Evolutionary conservation across 1,140 invertebrate species (phyloP).

Genomic region (Sycobia sp.): DNA sequence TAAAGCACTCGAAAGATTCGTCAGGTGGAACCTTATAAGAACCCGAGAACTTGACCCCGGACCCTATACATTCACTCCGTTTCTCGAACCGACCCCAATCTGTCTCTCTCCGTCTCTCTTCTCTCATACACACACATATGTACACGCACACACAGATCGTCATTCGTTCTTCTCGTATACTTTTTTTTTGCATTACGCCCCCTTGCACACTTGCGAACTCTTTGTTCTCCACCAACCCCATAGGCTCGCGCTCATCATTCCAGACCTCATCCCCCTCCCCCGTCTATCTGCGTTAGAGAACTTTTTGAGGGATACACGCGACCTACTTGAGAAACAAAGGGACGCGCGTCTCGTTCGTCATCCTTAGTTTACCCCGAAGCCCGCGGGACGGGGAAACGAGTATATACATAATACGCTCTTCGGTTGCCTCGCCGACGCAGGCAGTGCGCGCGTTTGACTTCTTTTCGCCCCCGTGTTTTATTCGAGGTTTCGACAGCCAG

Average conservation of each 20-base stretch:
- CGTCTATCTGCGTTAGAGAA: too few species aligned
- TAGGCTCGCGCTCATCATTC: too few species aligned
- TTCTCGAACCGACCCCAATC: too few species aligned
- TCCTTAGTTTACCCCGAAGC: not conserved
- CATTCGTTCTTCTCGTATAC: too few species aligned
- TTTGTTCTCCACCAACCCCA: constrained; percentile 17
- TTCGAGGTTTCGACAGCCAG: not conserved
- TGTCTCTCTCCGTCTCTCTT: not conserved
- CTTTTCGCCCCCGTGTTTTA: constrained; percentile 9
- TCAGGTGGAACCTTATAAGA: constrained; percentile 25
- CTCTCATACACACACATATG: too few species aligned
- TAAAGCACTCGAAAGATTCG: constrained; percentile 10
- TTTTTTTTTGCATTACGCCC: not conserved
- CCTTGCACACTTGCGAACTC: not conserved
- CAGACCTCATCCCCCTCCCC: too few species aligned
- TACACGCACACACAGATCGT: not conserved
- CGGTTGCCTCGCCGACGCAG: too few species aligned
- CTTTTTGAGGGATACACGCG: constrained; percentile 26
- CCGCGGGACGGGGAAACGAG: too few species aligned
- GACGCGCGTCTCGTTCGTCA: constrained; percentile 15
- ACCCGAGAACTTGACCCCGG: constrained; percentile 22
- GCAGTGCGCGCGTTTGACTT: not conserved
- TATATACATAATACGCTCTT: too few species aligned
- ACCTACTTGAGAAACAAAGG: constrained; percentile 28
- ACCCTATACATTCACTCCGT: too few species aligned